Conservation (phyloP, 2,113 vertebrate species). For the Oncorhynchus nerka region DNA sequence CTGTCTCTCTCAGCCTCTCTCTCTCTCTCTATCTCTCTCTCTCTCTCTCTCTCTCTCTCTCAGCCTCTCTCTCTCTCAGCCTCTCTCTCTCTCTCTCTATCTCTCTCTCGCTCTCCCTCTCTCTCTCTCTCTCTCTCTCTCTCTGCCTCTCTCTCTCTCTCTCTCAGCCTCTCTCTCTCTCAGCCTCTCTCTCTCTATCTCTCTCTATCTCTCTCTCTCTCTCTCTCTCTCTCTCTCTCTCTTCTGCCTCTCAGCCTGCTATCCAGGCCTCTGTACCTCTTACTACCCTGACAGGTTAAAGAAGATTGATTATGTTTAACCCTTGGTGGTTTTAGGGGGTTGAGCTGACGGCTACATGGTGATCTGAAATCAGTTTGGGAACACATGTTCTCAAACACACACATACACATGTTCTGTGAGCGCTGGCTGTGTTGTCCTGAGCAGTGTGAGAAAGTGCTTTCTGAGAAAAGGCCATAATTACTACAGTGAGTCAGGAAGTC, state of each 20-base stretch:
- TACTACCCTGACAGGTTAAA: slow-evolving; percentile 71
- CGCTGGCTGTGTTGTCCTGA: too few relatives aligned
- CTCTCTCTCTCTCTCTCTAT: too few relatives aligned
- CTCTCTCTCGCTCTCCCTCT: too few relatives aligned
- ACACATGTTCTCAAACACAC: slow-evolving; percentile 57
- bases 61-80: not conserved
- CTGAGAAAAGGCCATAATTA: slow-evolving; percentile 74
- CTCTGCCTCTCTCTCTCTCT: not conserved
- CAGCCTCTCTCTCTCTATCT: too few relatives aligned
- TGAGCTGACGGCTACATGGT: slow-evolving; percentile 46
- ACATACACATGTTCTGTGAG: too few relatives aligned
- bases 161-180: too few relatives aligned
- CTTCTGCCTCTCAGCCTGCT: not conserved
- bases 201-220: too few relatives aligned
- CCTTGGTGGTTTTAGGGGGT: slow-evolving; percentile 73
- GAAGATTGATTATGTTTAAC: slow-evolving; percentile 78
- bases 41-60: too few relatives aligned
- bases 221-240: too few relatives aligned
- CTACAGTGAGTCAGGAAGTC: slow-evolving; percentile 73
- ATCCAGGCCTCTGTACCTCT: slow-evolving; percentile 48
- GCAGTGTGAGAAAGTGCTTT: slow-evolving; percentile 65
- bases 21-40: not conserved
- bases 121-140: too few relatives aligned
- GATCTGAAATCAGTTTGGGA: slow-evolving; percentile 36
- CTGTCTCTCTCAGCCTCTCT: too few relatives aligned